Evolutionary conservation across 1,140 invertebrate species (phyloP), one percentile per base, ranked within the genome.

Genomic region (Phthorimaea operculella): DNA sequence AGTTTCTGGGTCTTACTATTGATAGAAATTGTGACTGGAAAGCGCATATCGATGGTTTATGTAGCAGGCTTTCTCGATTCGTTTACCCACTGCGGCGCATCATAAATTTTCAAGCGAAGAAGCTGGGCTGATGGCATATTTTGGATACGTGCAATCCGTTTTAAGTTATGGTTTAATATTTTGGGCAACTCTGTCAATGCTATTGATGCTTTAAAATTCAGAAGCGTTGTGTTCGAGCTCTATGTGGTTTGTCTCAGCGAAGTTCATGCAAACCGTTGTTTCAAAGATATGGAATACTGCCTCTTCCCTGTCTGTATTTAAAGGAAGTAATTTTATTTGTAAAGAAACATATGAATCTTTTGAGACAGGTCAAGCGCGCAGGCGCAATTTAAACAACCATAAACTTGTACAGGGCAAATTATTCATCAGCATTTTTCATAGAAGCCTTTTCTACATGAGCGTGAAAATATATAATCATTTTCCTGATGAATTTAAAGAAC

Each of bases 11-110:
- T 1, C 33, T 55, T 5, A 55, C 28, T 15, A 3, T 55, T 17
- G 53, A 55, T 49, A 55, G 12, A 3, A n/a, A 55, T 45, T 54
- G 52, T 33, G 45, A 47, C n/a, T 54, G 42, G 52, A 45, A 54
- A 21, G 17, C 42, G 18, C 39, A 55, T 36, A 34, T 49, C 9
- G 28, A 55, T 6, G 17, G n/a, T 16, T 4, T 55, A 17, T 49
- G 53, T 34, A 34, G 9, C 14, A 48, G 39, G 10, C 17, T 55
- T 49, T 17, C 18, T 49, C 49, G 15, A 55, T 55, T 55, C 15
- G 28, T 55, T 36, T 49, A 48, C 12, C 11, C 53, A 8, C 14
- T 55, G 48, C 1, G 21, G 11, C 10, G 48, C 1, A 21, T 33
- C 7, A 14, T 21, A 7, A 10, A 50, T 11, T 28, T 50, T 9